Evolutionary conservation across 2,797 vertebrate species (phyloP).

Genomic region (Takifugu ocellatus): DNA sequence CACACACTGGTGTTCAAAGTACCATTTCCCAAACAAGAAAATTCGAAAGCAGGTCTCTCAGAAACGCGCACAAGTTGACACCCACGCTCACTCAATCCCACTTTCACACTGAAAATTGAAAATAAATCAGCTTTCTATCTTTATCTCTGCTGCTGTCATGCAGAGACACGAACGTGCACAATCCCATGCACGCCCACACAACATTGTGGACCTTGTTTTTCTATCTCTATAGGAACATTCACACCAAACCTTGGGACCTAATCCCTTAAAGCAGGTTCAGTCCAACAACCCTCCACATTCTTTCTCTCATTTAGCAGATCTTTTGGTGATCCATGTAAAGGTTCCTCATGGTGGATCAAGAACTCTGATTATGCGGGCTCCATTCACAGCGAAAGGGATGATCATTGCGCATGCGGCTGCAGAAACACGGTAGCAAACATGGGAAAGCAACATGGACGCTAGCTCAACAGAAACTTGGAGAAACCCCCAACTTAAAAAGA

Average conservation of each 20-base stretch:
- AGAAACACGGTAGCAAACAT: too few relatives aligned
- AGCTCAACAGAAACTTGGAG: too few relatives aligned
- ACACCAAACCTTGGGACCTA: neutral
- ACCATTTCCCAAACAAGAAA: constrained; percentile 32
- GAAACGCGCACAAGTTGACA: neutral
- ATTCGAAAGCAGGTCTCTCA: constrained; percentile 15
- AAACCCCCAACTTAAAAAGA: too few relatives aligned
- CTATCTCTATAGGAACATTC: neutral
- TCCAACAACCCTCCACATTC: too few relatives aligned
- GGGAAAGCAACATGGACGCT: too few relatives aligned
- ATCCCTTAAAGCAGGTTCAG: too few relatives aligned
- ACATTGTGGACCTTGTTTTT: constrained; percentile 4
- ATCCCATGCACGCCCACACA: constrained; percentile 13
- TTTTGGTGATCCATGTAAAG: too few relatives aligned
- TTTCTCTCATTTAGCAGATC: too few relatives aligned
- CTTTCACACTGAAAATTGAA: constrained; percentile 28
- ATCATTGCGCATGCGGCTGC: too few relatives aligned
- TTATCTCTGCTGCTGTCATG: constrained; percentile 16
- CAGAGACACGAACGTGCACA: neutral
- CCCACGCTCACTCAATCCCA: constrained; percentile 15
- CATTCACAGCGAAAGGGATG: too few relatives aligned
- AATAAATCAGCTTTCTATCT: constrained; percentile 29
- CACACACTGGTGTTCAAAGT: constrained; percentile 23
- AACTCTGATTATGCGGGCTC: too few relatives aligned
- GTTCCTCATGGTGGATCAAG: too few relatives aligned